Percentiles rank a stretch among this genome's conserved stretches.
These are phyloP conservation scores for Acleris emargana DNA, from an alignment of 2,888 invertebrate genomes.

Conservation along the genomic window DNA sequence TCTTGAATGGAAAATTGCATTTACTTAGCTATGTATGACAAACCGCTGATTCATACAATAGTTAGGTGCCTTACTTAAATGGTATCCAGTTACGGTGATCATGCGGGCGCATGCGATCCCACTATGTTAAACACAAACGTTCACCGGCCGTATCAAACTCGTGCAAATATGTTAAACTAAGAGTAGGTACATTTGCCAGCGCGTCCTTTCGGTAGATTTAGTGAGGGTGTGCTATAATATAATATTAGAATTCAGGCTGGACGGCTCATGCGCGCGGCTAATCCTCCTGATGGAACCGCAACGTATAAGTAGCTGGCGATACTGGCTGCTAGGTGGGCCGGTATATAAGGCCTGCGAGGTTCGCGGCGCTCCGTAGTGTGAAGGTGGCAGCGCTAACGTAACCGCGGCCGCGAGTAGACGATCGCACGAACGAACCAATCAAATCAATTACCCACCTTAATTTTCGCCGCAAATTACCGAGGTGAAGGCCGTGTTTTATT, in stretches of 20 bases:
- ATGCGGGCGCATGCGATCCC: too few relatives aligned
- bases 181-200: not conserved
- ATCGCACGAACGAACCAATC: conserved; percentile 32
- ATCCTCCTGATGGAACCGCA: conserved; percentile 54
- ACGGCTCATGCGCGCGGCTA: conserved; percentile 65
- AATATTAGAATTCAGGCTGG: conserved; percentile 51
- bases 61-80: too few relatives aligned
- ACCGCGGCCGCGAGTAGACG: conserved; percentile 42
- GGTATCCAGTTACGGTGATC: too few relatives aligned
- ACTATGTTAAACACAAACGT: too few relatives aligned
- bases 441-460: conserved; percentile 27
- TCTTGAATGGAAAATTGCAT: too few relatives aligned
- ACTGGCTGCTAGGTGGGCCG: conserved; percentile 43
- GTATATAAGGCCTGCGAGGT: conserved; percentile 68
- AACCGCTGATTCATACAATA: too few relatives aligned
- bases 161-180: not conserved
- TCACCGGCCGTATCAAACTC: not conserved
- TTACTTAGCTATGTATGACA: too few relatives aligned
- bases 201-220: conserved; percentile 35
- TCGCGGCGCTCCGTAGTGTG: conserved; percentile 66
- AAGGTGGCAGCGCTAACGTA: conserved; percentile 47
- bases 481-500: conserved; percentile 47
- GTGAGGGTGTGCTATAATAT: conserved; percentile 31
- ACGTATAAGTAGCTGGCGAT: conserved; percentile 50
- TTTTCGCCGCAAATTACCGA: conserved; percentile 37